Evolutionary conservation across 37 sponge, comb jelly and placozoan genomes (phyloP), one percentile per base, ranked within the genome.

Genomic region (Halichondria panicea): DNA sequence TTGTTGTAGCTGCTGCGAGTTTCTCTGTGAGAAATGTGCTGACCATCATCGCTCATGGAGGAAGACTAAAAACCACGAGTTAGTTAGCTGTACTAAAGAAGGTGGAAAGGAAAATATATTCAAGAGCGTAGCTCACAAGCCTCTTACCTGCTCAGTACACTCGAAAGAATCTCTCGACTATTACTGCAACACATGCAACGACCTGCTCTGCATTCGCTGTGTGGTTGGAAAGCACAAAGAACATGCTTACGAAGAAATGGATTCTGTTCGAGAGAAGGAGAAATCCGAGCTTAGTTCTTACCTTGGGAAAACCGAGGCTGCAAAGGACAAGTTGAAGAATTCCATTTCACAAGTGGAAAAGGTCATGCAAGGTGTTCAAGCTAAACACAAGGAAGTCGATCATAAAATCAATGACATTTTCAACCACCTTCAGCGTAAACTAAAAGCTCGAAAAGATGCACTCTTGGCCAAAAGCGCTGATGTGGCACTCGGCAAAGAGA

Each of bases 1-100:
- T 63, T 84, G 84, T 64, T 66, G 56, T 24, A 54, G 43, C 33
- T 84, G 84, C 63, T 76, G 76, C 55, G 60, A 75, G 30, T 84
- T 84, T 58, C 76, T 84, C 33, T 84, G 84, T 33, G 58, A 57
- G 22, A 9, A 46, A 4, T 84, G 84, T 35, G 15, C 56, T 3
- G 53, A 75, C 19, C 43, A 84, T 35, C 84, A 84, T 33, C 42
- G 39, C 9, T 55, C 36, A 1, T 54, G 76, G 21, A 55, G 70
- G 3, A 68, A 68, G 45, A 68, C 77, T 21, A n/a, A 41, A 44
- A 75, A 58, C 33, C 84, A 84, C 36, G 71, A 69, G 36, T 35
- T 84, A 13, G 63, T 84, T 1, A 44, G 37, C 0, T 52, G 75
- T 2, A 52, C 32, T 31, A 39, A 66, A 33, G 44, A 64, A 37